A percentile compares a stretch with the other conserved stretches of the same genome.
Conservation (phyloP, 2,113 vertebrate genomes). For the Nibea coibor region DNA sequence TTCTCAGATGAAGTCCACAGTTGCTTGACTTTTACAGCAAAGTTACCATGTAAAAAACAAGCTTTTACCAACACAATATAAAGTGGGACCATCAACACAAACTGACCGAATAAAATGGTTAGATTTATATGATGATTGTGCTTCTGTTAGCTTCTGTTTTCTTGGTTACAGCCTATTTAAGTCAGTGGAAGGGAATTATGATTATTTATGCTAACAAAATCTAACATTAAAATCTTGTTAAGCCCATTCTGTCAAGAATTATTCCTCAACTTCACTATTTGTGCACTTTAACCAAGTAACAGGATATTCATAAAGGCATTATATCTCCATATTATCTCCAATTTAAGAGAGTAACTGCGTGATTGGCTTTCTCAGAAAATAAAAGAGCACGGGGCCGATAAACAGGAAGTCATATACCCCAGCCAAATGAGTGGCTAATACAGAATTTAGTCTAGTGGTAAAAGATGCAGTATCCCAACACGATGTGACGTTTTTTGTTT, state of each 20-base stretch:
- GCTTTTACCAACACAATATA: constrained; percentile 52
- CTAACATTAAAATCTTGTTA: constrained; percentile 9
- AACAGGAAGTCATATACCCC: constrained; percentile 17
- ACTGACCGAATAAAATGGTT: constrained; percentile 55
- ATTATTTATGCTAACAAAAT: constrained; percentile 9
- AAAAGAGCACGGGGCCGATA: not conserved
- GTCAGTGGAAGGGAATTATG: not conserved
- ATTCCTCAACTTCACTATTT: not conserved
- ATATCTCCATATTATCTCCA: not conserved
- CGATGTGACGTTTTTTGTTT: constrained; percentile 57
- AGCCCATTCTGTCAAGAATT: constrained; percentile 1
- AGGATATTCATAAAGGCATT: constrained; percentile 7
- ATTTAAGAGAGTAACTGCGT: not conserved
- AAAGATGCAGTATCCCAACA: constrained; percentile 86
- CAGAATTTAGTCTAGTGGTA: constrained; percentile 60
- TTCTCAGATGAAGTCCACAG: not conserved
- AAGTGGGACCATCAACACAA: constrained; percentile 62
- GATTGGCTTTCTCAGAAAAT: not conserved
- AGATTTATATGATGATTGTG: constrained; percentile 27
- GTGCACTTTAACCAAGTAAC: not conserved
- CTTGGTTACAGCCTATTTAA: not conserved
- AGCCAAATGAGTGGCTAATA: constrained; percentile 28
- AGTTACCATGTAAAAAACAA: constrained; percentile 58
- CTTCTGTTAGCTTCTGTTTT: constrained; percentile 26
- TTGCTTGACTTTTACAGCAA: not conserved